A percentile compares a stretch with the other conserved stretches of the same genome.
phyloP scores from a whole-genome alignment of 1,140 invertebrate species.

The Homalodisca vitripennis region DNA sequence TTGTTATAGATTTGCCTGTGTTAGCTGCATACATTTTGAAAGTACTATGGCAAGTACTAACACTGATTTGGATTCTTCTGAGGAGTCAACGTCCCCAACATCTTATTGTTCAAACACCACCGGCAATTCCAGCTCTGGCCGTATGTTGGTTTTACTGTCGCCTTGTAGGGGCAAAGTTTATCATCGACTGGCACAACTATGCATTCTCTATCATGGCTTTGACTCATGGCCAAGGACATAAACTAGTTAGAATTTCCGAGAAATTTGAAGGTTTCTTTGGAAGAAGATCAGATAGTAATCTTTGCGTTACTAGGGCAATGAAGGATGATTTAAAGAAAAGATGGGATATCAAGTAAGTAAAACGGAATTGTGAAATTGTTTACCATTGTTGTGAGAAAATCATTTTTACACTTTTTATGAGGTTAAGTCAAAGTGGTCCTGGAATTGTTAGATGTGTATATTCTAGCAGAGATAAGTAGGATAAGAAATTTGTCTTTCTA shows the following conservation, averaged over 20 bases:
- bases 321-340: slow-evolving; percentile 76
- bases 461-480: no score
- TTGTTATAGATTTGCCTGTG: slow-evolving; percentile 60
- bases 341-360: slow-evolving; percentile 72
- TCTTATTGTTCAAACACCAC: slow-evolving; percentile 88
- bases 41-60: slow-evolving; percentile 79
- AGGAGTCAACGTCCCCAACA: slow-evolving; percentile 61
- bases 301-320: slow-evolving; percentile 97
- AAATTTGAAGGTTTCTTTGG: slow-evolving; percentile 84
- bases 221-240: slow-evolving; percentile 59
- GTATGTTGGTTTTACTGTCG: slow-evolving; percentile 79
- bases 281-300: slow-evolving; percentile 66
- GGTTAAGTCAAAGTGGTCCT: no score
- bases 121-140: slow-evolving; percentile 84
- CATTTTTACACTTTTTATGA: no score
- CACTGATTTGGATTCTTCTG: slow-evolving; percentile 68
- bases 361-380: no score
- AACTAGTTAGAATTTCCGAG: slow-evolving; percentile 70
- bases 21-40: slow-evolving; percentile 78
- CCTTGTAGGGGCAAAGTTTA: slow-evolving; percentile 64
- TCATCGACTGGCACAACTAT: slow-evolving; percentile 99
- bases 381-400: no score
- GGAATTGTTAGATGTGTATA: no score
- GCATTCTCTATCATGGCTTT: slow-evolving; percentile 87
- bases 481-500: no score